These are phyloP conservation scores for Herpetotheres cachinnans DNA, from an alignment of 2,113 vertebrate genomes.

Conservation along the genomic window DNA sequence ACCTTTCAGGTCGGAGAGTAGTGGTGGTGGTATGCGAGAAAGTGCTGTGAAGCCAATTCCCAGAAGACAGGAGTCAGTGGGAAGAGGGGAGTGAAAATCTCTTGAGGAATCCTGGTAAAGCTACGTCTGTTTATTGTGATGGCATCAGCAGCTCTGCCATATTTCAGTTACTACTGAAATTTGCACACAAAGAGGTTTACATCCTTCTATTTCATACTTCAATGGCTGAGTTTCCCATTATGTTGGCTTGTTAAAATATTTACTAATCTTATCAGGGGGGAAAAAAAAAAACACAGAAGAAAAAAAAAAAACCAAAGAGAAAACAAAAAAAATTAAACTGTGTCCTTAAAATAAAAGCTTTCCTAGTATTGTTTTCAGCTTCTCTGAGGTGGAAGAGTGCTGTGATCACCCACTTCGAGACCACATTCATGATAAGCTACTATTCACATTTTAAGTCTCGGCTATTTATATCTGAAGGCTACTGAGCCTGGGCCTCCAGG, in stretches of 20 bases:
- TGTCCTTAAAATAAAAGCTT: background rate
- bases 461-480: background rate
- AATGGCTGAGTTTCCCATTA: background rate
- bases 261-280: background rate
- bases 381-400: background rate
- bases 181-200: background rate
- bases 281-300: background rate
- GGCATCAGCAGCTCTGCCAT: background rate
- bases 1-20: background rate
- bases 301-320: fast-evolving
- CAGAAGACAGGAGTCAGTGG: background rate
- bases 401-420: background rate
- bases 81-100: background rate
- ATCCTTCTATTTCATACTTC: background rate
- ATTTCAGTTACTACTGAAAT: background rate
- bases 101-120: background rate
- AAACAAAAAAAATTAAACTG: background rate
- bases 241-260: constrained; percentile 1
- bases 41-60: background rate
- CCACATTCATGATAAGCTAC: background rate
- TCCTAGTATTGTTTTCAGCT: background rate
- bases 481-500: background rate
- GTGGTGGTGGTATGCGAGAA: background rate
- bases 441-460: background rate
- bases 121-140: background rate